Evolutionary conservation across 2,888 invertebrate genomes (phyloP).

Genomic region (Dasysyrphus albostriatus): DNA sequence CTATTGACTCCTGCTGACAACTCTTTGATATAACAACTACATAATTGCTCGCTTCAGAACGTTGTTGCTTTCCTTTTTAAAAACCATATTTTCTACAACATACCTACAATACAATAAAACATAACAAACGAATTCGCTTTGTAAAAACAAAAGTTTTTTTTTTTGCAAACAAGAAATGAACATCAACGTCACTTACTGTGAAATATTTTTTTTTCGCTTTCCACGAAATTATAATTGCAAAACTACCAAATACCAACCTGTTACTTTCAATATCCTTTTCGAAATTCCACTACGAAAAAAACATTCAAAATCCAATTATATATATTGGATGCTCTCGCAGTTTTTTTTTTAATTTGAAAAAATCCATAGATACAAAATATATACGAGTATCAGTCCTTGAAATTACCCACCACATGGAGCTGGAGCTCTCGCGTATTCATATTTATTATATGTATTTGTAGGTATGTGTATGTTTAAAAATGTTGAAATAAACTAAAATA

Average conservation of each 20-base stretch:
- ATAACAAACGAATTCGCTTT: too few species aligned
- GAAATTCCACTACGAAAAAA: not conserved
- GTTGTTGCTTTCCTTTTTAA: too few species aligned
- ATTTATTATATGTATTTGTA: too few species aligned
- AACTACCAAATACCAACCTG: conserved; percentile 30
- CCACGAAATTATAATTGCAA: conserved; percentile 37
- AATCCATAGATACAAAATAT: not conserved
- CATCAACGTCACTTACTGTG: not conserved
- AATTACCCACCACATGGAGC: not conserved
- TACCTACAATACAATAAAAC: too few species aligned
- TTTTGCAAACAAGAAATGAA: too few species aligned
- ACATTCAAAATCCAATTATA: conserved; percentile 30
- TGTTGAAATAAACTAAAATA: not conserved
- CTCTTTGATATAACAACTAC: too few species aligned
- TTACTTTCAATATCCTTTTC: conserved; percentile 15
- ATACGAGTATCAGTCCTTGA: too few species aligned
- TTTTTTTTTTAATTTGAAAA: conserved; percentile 9
- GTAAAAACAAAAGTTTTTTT: too few species aligned
- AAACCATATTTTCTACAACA: too few species aligned
- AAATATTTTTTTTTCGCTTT: not conserved
- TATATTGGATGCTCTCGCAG: conserved; percentile 4
- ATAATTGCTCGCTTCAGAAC: too few species aligned
- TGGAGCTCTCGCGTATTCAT: not conserved
- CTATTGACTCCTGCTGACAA: too few species aligned
- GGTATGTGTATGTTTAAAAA: not conserved